Percentiles rank a stretch among this genome's conserved stretches.
These are phyloP conservation scores for Congeria kusceri DNA, from an alignment of 2,888 invertebrate species.

Conservation along the genomic window DNA sequence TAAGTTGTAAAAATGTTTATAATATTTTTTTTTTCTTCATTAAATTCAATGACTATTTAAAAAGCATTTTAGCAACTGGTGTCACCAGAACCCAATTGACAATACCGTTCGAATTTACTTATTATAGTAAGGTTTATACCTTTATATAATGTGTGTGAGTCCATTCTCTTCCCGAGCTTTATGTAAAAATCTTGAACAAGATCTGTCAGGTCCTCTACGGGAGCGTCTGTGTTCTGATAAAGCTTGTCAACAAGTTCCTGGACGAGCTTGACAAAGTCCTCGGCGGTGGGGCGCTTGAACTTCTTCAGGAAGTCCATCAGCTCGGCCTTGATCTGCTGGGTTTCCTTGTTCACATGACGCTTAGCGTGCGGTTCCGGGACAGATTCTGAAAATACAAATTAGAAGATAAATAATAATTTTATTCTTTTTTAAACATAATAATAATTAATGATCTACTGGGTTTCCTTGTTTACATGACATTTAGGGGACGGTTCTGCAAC, in stretches of 20 bases:
- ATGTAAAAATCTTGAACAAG: slow-evolving; percentile 96
- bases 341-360: slow-evolving; percentile 81
- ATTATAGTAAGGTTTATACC: slow-evolving; percentile 81
- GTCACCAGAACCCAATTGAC: too few relatives aligned
- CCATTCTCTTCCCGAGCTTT: slow-evolving; percentile 90
- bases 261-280: slow-evolving; percentile 88
- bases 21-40: too few relatives aligned
- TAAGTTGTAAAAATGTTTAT: too few relatives aligned
- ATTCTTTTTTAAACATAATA: too few relatives aligned
- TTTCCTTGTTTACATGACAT: slow-evolving; percentile 81
- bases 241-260: slow-evolving; percentile 84
- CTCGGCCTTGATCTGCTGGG: slow-evolving; percentile 84
- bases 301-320: slow-evolving; percentile 85
- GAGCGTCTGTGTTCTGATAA: slow-evolving; percentile 84
- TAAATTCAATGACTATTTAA: too few relatives aligned
- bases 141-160: slow-evolving; percentile 85
- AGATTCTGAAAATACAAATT: slow-evolving; percentile 41
- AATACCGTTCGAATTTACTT: too few relatives aligned
- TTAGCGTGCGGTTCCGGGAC: slow-evolving; percentile 51
- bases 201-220: slow-evolving; percentile 90
- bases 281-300: slow-evolving; percentile 83
- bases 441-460: slow-evolving; percentile 85
- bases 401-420: too few relatives aligned
- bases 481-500: slow-evolving; percentile 48
- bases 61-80: too few relatives aligned